phyloP scores from a whole-genome alignment of 2,888 invertebrate genomes.

The Heliothis peltigera region DNA sequence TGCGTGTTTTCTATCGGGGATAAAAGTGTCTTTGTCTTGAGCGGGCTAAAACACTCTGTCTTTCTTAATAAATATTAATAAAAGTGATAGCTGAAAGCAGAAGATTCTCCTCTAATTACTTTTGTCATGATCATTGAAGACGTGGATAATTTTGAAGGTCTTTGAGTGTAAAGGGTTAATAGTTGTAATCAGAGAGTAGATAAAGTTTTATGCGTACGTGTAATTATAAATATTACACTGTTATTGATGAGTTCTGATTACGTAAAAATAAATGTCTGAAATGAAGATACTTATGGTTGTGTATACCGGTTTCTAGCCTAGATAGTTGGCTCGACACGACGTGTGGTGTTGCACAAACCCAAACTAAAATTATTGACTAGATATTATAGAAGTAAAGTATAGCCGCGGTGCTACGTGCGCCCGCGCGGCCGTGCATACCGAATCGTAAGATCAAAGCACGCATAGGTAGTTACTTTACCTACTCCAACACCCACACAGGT shows the following conservation, averaged over 20 bases:
- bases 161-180: not conserved
- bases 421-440: conserved; percentile 88
- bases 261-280: conserved; percentile 57
- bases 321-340: conserved; percentile 75
- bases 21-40: too few species aligned
- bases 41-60: too few species aligned
- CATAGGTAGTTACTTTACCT: conserved; percentile 87
- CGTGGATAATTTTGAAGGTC: not conserved
- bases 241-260: conserved; percentile 50
- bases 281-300: conserved; percentile 70
- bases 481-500: conserved; percentile 85
- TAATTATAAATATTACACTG: conserved; percentile 33
- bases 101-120: too few species aligned
- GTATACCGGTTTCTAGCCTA: conserved; percentile 73
- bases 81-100: too few species aligned
- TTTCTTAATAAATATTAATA: too few species aligned
- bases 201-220: conserved; percentile 14
- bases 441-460: conserved; percentile 90
- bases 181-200: not conserved
- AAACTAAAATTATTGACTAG: conserved; percentile 88
- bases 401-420: conserved; percentile 85
- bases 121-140: too few species aligned
- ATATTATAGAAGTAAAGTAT: conserved; percentile 87
- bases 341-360: conserved; percentile 87
- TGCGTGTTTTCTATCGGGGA: too few species aligned